A percentile compares a stretch with the other conserved stretches of the same genome.
Evolutionary conservation across 2,888 invertebrate genomes (phyloP).

Genomic region (Syritta pipiens): DNA sequence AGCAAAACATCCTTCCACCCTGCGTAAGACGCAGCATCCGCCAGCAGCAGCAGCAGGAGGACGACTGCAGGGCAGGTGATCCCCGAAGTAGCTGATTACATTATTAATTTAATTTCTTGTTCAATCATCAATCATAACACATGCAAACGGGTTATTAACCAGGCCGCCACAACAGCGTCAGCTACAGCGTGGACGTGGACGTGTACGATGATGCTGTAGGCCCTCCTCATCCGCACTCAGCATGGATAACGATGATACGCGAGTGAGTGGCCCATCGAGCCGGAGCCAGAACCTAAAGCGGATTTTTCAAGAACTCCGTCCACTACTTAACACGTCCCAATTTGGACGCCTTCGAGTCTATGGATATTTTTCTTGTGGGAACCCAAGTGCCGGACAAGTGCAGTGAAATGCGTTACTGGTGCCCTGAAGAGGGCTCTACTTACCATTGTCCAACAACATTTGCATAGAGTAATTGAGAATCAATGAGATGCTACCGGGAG

Average conservation of each 20-base stretch:
- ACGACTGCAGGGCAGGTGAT: constrained; percentile 60
- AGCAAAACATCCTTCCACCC: constrained; percentile 64
- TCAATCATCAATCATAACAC: constrained; percentile 78
- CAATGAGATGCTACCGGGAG: constrained; percentile 62
- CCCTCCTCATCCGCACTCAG: constrained; percentile 32
- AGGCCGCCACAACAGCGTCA: constrained; percentile 32
- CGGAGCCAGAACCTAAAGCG: constrained; percentile 50
- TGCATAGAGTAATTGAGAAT: constrained; percentile 66
- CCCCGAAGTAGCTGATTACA: constrained; percentile 76
- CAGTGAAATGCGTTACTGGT: constrained; percentile 50
- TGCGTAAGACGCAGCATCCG: constrained; percentile 59
- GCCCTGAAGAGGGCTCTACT: constrained; percentile 50
- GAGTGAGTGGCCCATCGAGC: constrained; percentile 62
- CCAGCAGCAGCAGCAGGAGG: constrained; percentile 12
- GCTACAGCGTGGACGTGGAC: background rate
- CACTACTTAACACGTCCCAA: constrained; percentile 68
- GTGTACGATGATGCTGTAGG: constrained; percentile 17
- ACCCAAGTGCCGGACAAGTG: constrained; percentile 51
- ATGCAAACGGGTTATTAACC: constrained; percentile 70
- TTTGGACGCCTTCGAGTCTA: constrained; percentile 54
- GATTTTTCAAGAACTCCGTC: constrained; percentile 66
- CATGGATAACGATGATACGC: constrained; percentile 59
- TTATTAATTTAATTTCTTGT: constrained; percentile 78
- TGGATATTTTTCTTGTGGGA: constrained; percentile 58
- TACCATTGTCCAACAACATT: constrained; percentile 57